phyloP scores from a whole-genome alignment of 2,113 vertebrate genomes.

The Mesitornis unicolor region DNA sequence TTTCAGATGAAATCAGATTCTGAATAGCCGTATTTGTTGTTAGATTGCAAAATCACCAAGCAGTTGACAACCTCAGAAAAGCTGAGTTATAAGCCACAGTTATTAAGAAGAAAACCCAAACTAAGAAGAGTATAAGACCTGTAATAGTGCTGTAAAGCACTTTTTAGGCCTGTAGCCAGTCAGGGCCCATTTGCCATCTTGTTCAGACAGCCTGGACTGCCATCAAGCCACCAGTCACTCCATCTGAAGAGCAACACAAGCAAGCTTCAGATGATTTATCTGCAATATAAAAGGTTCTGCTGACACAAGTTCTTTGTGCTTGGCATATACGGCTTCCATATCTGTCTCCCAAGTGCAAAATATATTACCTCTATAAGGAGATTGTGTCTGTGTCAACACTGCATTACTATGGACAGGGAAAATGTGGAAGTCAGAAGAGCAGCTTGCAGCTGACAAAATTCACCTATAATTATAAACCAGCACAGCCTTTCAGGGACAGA shows the following conservation, averaged over 20 bases:
- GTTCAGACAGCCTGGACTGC: not conserved
- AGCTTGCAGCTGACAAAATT: not conserved
- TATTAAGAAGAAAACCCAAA: not conserved
- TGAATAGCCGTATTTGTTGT: not conserved
- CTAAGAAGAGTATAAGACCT: not conserved
- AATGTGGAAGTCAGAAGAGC: not conserved
- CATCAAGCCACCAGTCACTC: rapidly evolving
- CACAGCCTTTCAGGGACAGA: not conserved
- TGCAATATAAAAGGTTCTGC: not conserved
- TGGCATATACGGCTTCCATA: not conserved
- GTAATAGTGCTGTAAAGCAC: not conserved
- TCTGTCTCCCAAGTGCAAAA: not conserved
- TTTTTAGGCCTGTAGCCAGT: not conserved
- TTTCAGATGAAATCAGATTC: not conserved
- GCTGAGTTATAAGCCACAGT: not conserved
- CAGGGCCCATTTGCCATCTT: not conserved
- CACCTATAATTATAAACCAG: not conserved
- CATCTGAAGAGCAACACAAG: not conserved
- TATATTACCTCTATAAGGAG: not conserved
- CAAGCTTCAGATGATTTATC: not conserved
- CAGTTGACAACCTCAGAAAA: not conserved
- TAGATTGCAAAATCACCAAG: not conserved
- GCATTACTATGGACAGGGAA: not conserved
- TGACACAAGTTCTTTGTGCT: not conserved
- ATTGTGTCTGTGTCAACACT: not conserved